A percentile compares a stretch with the other conserved stretches of the same genome.
Evolutionary conservation across 2,888 invertebrate species (phyloP).

Genomic region (Drosophila kuntzei): DNA sequence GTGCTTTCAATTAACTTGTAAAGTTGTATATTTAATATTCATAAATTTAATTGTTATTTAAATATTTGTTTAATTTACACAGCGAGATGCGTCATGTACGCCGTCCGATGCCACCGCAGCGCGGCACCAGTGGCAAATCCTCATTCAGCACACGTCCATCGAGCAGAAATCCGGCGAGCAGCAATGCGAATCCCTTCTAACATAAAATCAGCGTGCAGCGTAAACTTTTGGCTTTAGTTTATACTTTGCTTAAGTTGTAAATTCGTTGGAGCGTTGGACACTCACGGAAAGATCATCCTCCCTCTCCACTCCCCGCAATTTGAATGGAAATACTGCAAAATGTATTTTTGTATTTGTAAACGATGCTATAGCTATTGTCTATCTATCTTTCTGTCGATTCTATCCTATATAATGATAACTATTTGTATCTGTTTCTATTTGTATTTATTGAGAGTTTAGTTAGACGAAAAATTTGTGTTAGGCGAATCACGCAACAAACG

Average conservation of each 20-base stretch:
- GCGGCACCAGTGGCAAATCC: conserved; percentile 87
- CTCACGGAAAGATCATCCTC: background rate
- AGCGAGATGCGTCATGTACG: conserved; percentile 89
- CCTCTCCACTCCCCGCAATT: background rate
- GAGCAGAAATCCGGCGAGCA: conserved; percentile 86
- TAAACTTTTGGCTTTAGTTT: conserved; percentile 87
- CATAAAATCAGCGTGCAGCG: conserved; percentile 86
- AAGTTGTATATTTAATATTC: background rate
- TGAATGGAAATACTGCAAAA: conserved; percentile 35
- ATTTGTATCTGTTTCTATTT: conserved; percentile 73
- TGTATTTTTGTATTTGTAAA: conserved; percentile 42
- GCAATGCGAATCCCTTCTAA: conserved; percentile 88
- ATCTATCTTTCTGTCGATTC: conserved; percentile 42
- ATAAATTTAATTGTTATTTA: background rate
- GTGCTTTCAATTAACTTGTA: conserved; percentile 14
- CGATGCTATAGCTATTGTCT: conserved; percentile 52
- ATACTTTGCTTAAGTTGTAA: conserved; percentile 87
- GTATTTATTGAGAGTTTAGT: conserved; percentile 78
- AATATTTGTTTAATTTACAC: conserved; percentile 23
- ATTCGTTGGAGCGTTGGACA: conserved; percentile 44
- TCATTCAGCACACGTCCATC: conserved; percentile 87
- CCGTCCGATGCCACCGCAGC: conserved; percentile 87
- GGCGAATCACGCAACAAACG: conserved; percentile 44
- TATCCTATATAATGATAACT: conserved; percentile 57
- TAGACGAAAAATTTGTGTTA: conserved; percentile 68